These are phyloP conservation scores for Contarinia nasturtii DNA, from an alignment of 1,140 invertebrate species.

Conservation along the genomic window DNA sequence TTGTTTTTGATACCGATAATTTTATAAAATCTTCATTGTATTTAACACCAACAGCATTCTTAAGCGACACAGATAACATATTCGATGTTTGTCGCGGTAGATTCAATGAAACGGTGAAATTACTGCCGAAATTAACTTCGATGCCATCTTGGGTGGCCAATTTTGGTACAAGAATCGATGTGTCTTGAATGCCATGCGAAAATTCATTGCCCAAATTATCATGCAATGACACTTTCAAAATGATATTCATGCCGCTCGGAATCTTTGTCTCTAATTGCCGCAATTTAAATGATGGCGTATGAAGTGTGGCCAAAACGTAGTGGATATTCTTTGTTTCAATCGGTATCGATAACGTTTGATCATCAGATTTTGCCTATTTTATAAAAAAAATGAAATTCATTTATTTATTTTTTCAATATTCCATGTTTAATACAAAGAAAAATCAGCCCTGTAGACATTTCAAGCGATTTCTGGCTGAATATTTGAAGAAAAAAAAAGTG, in stretches of 20 bases:
- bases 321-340: slow-evolving; percentile 23
- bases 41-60: slow-evolving; percentile 19
- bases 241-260: slow-evolving; percentile 21
- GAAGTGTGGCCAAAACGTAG: slow-evolving; percentile 18
- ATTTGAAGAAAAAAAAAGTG: too few species aligned
- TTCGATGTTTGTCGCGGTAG: slow-evolving; percentile 17
- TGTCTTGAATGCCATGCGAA: slow-evolving; percentile 20
- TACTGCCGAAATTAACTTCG: slow-evolving; percentile 19
- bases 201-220: slow-evolving; percentile 24
- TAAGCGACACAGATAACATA: slow-evolving; percentile 20
- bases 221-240: slow-evolving; percentile 20
- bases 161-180: slow-evolving; percentile 18
- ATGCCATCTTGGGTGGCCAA: slow-evolving; percentile 20
- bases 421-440: too few species aligned
- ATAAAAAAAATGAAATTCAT: background rate
- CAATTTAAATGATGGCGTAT: slow-evolving; percentile 14
- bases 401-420: too few species aligned
- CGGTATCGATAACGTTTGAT: slow-evolving; percentile 19
- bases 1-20: slow-evolving; percentile 15
- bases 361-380: slow-evolving; percentile 6
- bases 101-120: slow-evolving; percentile 17
- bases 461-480: too few species aligned
- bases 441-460: too few species aligned
- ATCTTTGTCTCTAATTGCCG: slow-evolving; percentile 15
- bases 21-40: slow-evolving; percentile 21